These are phyloP conservation scores for Papilio protenor DNA, from an alignment of 2,888 invertebrate genomes.

Conservation along the genomic window DNA sequence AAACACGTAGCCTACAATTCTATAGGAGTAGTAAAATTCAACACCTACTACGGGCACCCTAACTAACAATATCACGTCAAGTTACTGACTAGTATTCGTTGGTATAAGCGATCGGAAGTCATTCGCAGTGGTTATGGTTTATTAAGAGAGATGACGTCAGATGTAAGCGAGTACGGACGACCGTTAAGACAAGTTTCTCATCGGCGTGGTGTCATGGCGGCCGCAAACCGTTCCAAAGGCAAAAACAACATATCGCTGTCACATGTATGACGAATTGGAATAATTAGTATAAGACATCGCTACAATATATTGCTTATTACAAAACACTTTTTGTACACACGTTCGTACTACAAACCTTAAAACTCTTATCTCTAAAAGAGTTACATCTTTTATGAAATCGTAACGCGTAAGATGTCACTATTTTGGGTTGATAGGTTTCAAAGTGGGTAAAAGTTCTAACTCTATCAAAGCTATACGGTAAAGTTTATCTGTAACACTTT, in stretches of 20 bases:
- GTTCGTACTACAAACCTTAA: not conserved
- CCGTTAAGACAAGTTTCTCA: conserved; percentile 39
- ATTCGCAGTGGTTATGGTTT: conserved; percentile 17
- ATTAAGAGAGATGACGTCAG: conserved; percentile 40
- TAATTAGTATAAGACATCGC: not conserved
- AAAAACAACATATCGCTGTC: conserved; percentile 3
- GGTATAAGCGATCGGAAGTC: conserved; percentile 9
- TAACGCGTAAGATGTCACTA: not conserved
- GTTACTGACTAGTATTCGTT: not conserved
- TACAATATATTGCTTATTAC: not conserved
- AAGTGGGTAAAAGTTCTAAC: not conserved
- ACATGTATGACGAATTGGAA: not conserved
- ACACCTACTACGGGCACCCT: conserved; percentile 25
- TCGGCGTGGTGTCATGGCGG: conserved; percentile 1
- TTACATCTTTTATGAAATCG: not conserved
- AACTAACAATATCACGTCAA: conserved; percentile 10
- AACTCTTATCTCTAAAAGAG: not conserved
- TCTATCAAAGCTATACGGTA: not conserved
- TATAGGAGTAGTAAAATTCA: conserved; percentile 4
- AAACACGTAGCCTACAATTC: not conserved
- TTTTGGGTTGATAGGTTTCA: not conserved
- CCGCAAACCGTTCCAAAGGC: conserved; percentile 1
- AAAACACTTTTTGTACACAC: not conserved
- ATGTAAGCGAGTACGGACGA: not conserved
- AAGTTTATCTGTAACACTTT: not conserved